Conservation (phyloP, 2,113 vertebrate species). For the Cettia cetti region DNA sequence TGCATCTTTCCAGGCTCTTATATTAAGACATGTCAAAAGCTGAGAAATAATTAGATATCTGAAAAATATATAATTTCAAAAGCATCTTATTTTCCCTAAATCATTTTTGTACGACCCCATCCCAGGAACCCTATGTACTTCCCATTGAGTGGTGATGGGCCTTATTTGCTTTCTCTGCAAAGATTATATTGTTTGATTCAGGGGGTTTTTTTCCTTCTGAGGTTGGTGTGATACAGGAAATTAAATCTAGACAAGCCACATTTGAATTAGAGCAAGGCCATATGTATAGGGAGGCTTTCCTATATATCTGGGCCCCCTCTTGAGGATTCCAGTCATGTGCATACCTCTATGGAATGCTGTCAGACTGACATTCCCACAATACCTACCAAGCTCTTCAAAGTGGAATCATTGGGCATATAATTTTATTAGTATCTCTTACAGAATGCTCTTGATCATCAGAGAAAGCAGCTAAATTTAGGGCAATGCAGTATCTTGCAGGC, state of each 20-base stretch:
- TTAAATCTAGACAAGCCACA: background rate
- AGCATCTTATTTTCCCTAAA: background rate
- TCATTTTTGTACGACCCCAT: background rate
- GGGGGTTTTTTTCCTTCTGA: background rate
- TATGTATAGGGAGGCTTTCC: background rate
- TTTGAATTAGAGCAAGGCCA: background rate
- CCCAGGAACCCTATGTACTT: background rate
- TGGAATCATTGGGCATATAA: background rate
- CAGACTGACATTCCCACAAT: background rate
- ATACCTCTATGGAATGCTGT: rapidly evolving
- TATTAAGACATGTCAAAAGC: background rate
- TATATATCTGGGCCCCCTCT: background rate
- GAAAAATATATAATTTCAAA: background rate
- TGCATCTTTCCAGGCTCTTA: background rate
- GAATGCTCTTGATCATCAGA: background rate
- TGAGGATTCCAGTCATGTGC: background rate
- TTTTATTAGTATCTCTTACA: background rate
- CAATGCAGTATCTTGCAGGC: background rate
- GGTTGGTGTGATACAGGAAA: background rate
- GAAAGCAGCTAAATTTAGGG: background rate
- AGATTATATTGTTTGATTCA: background rate
- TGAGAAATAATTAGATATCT: background rate
- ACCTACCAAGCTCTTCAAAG: background rate
- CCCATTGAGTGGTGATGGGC: background rate
- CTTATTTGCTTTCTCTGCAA: background rate